A percentile compares a stretch with the other conserved stretches of the same genome.
phyloP scores from a whole-genome alignment of 2,113 vertebrate species.

The Chamaea fasciata region DNA sequence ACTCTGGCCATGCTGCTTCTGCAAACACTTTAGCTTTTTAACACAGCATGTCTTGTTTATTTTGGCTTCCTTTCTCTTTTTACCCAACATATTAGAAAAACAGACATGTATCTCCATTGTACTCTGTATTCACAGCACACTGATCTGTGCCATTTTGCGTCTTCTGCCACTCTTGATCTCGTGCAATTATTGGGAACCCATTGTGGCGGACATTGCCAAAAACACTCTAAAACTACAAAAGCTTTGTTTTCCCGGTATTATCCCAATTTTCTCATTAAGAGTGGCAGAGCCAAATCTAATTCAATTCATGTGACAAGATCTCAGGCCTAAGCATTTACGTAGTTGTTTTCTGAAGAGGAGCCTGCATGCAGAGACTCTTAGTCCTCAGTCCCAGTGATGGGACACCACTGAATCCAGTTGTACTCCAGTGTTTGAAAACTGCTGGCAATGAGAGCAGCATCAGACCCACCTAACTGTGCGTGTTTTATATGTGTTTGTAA shows the following conservation, averaged over 20 bases:
- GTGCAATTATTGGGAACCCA: background rate
- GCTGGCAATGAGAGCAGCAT: background rate
- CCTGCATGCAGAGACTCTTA: background rate
- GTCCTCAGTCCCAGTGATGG: background rate
- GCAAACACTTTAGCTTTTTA: background rate
- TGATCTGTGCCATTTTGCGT: background rate
- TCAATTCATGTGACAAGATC: background rate
- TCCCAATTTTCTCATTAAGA: background rate
- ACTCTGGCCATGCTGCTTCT: background rate
- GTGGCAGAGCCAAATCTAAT: background rate
- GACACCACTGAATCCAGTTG: background rate
- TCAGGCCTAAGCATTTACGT: background rate
- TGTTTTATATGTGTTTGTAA: background rate
- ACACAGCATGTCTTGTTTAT: constrained; percentile 10
- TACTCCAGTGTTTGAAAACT: background rate
- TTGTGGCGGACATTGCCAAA: background rate
- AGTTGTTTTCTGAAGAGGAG: background rate
- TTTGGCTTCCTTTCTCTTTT: constrained; percentile 25
- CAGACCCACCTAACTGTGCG: background rate
- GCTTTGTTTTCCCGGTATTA: background rate
- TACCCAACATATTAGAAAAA: background rate
- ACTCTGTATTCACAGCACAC: background rate
- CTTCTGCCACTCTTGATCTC: background rate
- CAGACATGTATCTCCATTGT: background rate
- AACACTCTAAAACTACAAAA: background rate